Base-by-base conservation (phyloP, 2,113 vertebrate genomes). In the Ochotona curzoniae region DNA sequence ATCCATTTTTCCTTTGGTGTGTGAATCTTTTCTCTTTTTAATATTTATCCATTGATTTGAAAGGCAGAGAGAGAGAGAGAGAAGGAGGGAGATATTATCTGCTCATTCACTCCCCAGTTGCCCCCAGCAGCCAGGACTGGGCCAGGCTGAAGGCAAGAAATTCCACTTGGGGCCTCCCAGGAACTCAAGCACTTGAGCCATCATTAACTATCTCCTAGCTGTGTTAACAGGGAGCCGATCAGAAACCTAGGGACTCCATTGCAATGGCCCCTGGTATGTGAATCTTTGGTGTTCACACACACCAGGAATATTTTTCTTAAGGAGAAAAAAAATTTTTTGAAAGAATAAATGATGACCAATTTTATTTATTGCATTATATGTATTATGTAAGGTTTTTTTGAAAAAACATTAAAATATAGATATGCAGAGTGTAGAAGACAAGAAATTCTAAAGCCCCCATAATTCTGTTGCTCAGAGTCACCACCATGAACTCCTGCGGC, bases 401-500 rank as follows among this genome's bases (percentile, higher is more conserved):
- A 12, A 49, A 35, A 44, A 83, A 21, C 18, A 67, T 61, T 57
- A 20, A 60, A 47, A 71, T 57, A n/a, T 8, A 88, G 54, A 83
- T 44, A 51, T 13, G 13, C 4, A 17, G 44, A 49, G 18, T 61
- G 49, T 75, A 73, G 26, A 51, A 70, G 64, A 44, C 2, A 11
- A 5, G 1, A 21, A 2, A 66, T 5, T 60, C 25, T 38, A 5
- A 47, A 78, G 28, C 0, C 18, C 8, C 18, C 26, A 14, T n/a
- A 9, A 1, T 54, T 9, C 61, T 6, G n/a, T 23, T 38, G 51
- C 38, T 54, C 54, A 30, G 28, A 47, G 23, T 32, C 2, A 35
- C 18, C 14, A 2, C 20, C 23, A 30, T 17, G 21, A 32, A 30
- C n/a, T 61, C 23, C 4, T 0, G 0, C 15, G 21, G 35, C 5